These are phyloP conservation scores for Fulmarus glacialis DNA, from an alignment of 2,113 vertebrate species.

Conservation along the genomic window DNA sequence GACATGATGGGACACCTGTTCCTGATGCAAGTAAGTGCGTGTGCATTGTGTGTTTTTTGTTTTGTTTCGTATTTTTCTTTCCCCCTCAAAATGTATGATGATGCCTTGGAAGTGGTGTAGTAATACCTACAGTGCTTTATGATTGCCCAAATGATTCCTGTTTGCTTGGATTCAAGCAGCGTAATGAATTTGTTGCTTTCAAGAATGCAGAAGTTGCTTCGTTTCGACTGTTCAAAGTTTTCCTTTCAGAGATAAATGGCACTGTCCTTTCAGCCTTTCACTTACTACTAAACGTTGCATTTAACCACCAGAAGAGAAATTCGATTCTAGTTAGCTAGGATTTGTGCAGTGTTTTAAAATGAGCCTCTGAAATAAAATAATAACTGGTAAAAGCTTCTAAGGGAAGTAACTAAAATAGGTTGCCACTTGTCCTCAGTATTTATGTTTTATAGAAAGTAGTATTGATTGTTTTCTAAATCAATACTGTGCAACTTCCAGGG, in stretches of 20 bases:
- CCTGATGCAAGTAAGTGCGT: slow-evolving; percentile 38
- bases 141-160: background rate
- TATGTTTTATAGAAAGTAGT: background rate
- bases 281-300: background rate
- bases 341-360: background rate
- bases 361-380: background rate
- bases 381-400: background rate
- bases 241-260: background rate
- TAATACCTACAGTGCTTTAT: background rate
- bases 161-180: background rate
- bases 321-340: background rate
- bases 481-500: background rate
- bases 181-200: background rate
- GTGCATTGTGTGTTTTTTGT: background rate
- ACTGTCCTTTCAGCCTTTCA: background rate
- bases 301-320: background rate
- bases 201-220: background rate
- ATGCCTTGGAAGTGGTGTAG: background rate
- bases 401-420: background rate
- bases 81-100: background rate
- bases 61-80: background rate
- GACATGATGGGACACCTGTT: slow-evolving; percentile 46
- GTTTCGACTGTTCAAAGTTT: background rate
- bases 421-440: background rate
- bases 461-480: background rate